phyloP scores from a whole-genome alignment of 2,888 invertebrate genomes.

The Eilema sororculum region DNA sequence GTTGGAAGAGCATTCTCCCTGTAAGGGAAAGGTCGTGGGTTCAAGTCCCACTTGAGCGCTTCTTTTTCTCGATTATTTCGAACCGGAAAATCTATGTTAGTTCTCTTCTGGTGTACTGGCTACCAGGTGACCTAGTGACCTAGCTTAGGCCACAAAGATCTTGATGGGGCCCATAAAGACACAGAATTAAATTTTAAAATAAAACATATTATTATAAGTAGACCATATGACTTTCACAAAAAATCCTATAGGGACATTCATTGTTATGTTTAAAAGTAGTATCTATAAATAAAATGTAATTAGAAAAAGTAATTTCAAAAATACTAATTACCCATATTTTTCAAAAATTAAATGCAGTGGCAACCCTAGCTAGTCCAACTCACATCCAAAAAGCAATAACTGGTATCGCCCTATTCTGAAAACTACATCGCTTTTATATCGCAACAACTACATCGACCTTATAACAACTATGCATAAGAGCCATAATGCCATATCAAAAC shows the following conservation, averaged over 20 bases:
- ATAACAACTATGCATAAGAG: conserved; percentile 53
- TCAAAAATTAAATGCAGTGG: conserved; percentile 34
- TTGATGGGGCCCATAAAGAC: too few species aligned
- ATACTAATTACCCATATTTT: conserved; percentile 19
- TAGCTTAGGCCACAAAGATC: too few species aligned
- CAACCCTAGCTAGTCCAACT: conserved; percentile 41
- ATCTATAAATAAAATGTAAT: not conserved
- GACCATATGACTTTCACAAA: too few species aligned
- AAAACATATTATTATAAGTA: too few species aligned
- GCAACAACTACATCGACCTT: conserved; percentile 58
- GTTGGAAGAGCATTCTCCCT: too few species aligned
- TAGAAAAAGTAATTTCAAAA: not conserved
- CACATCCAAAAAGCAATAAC: conserved; percentile 63
- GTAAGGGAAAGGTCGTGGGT: too few species aligned
- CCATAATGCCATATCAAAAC: conserved; percentile 53
- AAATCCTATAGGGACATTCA: not conserved
- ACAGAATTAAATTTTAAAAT: too few species aligned
- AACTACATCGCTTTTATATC: conserved; percentile 47
- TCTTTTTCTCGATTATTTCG: too few species aligned
- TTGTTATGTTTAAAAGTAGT: not conserved
- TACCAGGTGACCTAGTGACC: too few species aligned
- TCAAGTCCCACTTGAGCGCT: too few species aligned
- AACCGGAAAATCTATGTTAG: too few species aligned
- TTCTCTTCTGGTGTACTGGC: too few species aligned
- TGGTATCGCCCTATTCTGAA: conserved; percentile 72